These are phyloP conservation scores for Triops cancriformis DNA, from an alignment of 1,140 invertebrate species.

Conservation along the genomic window DNA sequence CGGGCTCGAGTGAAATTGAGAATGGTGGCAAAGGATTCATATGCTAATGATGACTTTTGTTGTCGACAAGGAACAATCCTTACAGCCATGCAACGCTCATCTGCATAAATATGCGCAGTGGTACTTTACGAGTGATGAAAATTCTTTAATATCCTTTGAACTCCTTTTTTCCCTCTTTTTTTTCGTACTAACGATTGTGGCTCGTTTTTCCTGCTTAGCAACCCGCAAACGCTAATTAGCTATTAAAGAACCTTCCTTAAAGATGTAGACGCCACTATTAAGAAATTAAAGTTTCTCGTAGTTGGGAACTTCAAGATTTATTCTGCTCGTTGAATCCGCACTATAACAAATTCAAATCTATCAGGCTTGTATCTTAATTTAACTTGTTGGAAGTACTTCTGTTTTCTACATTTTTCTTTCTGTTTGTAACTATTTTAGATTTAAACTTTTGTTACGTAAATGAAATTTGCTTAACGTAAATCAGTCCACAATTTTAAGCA, in stretches of 20 bases:
- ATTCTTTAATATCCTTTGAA: neutral
- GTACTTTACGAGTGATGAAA: constrained; percentile 8
- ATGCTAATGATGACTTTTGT: constrained; percentile 11
- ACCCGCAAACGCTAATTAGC: neutral
- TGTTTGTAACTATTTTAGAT: no score
- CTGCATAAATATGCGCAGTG: neutral
- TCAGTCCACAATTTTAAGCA: no score
- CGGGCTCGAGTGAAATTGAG: neutral
- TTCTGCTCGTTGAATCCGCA: no score
- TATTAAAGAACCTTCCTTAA: neutral
- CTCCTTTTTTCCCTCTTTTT: neutral
- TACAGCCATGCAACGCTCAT: neutral
- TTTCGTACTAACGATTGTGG: neutral
- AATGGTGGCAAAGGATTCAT: constrained; percentile 2
- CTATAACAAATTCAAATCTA: no score
- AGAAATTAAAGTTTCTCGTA: neutral
- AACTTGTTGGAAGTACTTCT: no score
- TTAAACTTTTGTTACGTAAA: no score
- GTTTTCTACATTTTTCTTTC: no score
- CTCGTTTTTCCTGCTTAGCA: neutral
- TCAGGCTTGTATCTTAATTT: no score
- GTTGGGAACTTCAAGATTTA: no score
- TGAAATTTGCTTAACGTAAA: no score
- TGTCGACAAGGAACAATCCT: neutral
- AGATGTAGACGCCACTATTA: neutral